These are phyloP conservation scores for Pagrus major DNA, from an alignment of 2,113 vertebrate genomes.

Conservation along the genomic window DNA sequence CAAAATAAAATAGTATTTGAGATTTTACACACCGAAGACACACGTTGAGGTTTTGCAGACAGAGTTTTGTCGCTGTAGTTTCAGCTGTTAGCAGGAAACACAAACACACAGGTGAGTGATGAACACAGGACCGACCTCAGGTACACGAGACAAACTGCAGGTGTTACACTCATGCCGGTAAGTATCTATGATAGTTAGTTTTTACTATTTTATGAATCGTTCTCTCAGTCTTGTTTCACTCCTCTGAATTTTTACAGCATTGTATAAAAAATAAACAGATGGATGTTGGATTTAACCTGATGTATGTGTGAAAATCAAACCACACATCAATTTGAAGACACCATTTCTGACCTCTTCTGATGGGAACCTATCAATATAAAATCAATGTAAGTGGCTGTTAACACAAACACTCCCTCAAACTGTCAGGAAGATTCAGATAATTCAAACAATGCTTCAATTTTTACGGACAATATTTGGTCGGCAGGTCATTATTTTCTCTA, in stretches of 20 bases:
- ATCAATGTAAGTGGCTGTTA: not conserved
- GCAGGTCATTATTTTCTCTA: no score
- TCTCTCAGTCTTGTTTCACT: not conserved
- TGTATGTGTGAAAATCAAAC: not conserved
- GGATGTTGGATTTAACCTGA: not conserved
- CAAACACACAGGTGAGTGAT: slow-evolving; percentile 13
- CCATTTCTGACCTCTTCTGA: not conserved
- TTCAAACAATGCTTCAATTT: not conserved
- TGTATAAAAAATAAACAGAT: not conserved
- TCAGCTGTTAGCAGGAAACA: slow-evolving; percentile 51
- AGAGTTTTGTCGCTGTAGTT: slow-evolving; percentile 15
- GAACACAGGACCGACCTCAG: slow-evolving; percentile 25
- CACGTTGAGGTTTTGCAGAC: slow-evolving; percentile 66
- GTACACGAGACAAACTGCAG: slow-evolving; percentile 32
- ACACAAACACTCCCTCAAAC: not conserved
- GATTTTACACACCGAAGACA: slow-evolving; percentile 67
- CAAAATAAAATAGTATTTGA: slow-evolving; percentile 36
- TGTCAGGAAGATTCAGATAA: not conserved
- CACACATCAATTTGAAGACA: not conserved
- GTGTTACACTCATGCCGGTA: slow-evolving; percentile 21
- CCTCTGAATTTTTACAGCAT: not conserved
- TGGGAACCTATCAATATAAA: not conserved
- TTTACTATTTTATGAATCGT: not conserved
- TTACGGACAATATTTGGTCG: not conserved
- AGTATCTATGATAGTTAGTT: not conserved